Evolutionary conservation across 2,888 invertebrate species (phyloP).

Genomic region (Melanostoma mellinum): DNA sequence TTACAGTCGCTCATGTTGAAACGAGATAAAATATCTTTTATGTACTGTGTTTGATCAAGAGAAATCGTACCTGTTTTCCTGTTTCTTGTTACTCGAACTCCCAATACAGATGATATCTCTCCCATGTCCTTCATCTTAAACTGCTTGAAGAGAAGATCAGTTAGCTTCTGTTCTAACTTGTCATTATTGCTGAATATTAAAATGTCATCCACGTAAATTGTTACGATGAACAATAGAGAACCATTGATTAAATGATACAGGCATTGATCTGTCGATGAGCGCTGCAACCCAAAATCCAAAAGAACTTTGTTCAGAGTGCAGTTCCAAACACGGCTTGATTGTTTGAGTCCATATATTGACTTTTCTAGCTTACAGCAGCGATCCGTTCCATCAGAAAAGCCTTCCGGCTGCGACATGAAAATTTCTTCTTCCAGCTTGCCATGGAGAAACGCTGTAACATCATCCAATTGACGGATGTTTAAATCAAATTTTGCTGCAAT

Average conservation of each 20-base stretch:
- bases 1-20: constrained; percentile 62
- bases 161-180: constrained; percentile 36
- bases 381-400: too few species aligned
- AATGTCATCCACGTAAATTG: constrained; percentile 68
- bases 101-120: too few species aligned
- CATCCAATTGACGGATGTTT: too few species aligned
- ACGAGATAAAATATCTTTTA: constrained; percentile 48
- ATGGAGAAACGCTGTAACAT: too few species aligned
- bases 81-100: constrained; percentile 53
- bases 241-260: constrained; percentile 16
- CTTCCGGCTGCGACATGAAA: too few species aligned
- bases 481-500: too few species aligned
- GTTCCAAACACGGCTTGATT: too few species aligned
- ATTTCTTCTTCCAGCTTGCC: too few species aligned
- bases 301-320: too few species aligned
- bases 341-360: too few species aligned
- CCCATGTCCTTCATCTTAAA: constrained; percentile 55
- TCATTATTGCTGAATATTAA: constrained; percentile 50
- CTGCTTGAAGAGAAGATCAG: constrained; percentile 27
- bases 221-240: constrained; percentile 36
- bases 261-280: constrained; percentile 35
- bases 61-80: constrained; percentile 48
- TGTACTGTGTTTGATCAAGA: constrained; percentile 56
- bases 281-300: constrained; percentile 30
- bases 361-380: too few species aligned